phyloP scores from a whole-genome alignment of 2,888 invertebrate species.

The Rhopalosiphum nymphaeae region DNA sequence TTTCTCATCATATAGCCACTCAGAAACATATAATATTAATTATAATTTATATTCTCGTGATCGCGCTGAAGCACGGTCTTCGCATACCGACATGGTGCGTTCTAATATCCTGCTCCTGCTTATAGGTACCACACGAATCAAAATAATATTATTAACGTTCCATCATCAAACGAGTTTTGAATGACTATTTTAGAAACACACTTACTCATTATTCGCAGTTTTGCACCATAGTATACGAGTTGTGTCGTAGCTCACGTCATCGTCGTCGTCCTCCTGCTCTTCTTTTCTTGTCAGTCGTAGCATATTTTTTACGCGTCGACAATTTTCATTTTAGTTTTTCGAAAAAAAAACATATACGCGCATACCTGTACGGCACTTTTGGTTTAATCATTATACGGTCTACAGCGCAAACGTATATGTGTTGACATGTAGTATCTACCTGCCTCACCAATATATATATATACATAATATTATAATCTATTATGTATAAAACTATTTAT shows the following conservation, averaged over 20 bases:
- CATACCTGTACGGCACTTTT: not conserved
- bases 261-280: not conserved
- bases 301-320: conserved; percentile 16
- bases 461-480: not conserved
- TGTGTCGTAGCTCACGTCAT: not conserved
- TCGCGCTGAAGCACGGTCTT: no score
- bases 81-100: not conserved
- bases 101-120: not conserved
- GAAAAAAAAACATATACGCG: not conserved
- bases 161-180: not conserved
- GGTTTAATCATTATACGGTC: conserved; percentile 46
- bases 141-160: not conserved
- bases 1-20: not conserved
- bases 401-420: conserved; percentile 28
- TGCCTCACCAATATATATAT: not conserved
- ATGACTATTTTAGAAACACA: not conserved
- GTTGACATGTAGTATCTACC: conserved; percentile 1
- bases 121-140: not conserved
- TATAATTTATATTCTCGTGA: not conserved
- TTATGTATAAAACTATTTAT: not conserved
- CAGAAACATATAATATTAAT: not conserved
- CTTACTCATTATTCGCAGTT: not conserved
- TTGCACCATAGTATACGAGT: not conserved
- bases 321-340: conserved; percentile 7
- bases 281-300: not conserved